Base-by-base conservation (phyloP, 1,140 invertebrate genomes). In the Frieseomelitta varia region DNA sequence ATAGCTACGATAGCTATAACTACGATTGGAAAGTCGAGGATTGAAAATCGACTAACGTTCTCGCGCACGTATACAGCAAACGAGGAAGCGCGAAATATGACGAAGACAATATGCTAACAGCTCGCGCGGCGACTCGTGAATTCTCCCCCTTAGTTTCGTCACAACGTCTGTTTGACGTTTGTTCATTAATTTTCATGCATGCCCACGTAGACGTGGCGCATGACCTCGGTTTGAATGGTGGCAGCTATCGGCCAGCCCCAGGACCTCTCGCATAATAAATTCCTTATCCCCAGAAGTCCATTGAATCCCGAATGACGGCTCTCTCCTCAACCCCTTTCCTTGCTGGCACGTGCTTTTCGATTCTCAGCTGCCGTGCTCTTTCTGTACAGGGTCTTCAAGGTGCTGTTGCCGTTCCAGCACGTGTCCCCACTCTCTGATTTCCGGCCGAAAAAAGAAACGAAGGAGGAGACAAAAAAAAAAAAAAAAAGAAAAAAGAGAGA, bases 251-350 rank as follows among this genome's bases (percentile, higher is more conserved):
- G 84, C 79, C 75, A 72, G 74, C 80, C 65, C 73, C 86, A 84
- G 80, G 67, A 85, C n/a, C 55, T 63, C 76, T 21, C 84, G 88
- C 87, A 92, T 92, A 92, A 92, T 91, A 91, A 91, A 91, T 89
- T 88, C 80, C 84, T 91, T 88, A 88, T 89, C 88, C 39, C 87
- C 86, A 79, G 77, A 75, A 88, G 76, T 67, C 82, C 61, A 87
- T 89, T 89, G 88, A 90, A 83, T 90, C 87, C 58, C 30, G 78
- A 78, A 73, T 65, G 67, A 84, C 56, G 58, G n/a, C 30, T 56
- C 68, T 56, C 74, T 65, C 68, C 51, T 77, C 63, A 30, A 19
- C 87, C 85, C 86, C 87, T 89, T 90, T 90, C 81, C 87, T 74
- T 83, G 72, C 71, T 82, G 87, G 88, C 90, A 90, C 92, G 91